Evolutionary conservation across 2,113 vertebrate genomes (phyloP).

Genomic region (Rattus norvegicus): GRCr8 NC_086032.1:3502001-3502500

Average conservation of each 20-base stretch:
- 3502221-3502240: not conserved
- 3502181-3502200: constrained; percentile 32
- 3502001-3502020: not conserved
- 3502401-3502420: constrained; percentile 33
- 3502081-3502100: constrained; percentile 31
- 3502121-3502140: constrained; percentile 17
- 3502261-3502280: not conserved
- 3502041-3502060: not conserved
- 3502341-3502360: not conserved
- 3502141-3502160: not conserved
- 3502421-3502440: not conserved
- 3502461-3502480: not conserved
- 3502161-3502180: not conserved
- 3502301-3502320: not conserved
- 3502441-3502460: not conserved
- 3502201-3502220: constrained; percentile 1
- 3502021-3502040: not conserved
- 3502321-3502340: not conserved
- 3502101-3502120: constrained; percentile 32
- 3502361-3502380: not conserved
- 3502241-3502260: not conserved
- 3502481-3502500: not conserved
- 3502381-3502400: constrained; percentile 10
- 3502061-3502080: not conserved
- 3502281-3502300: not conserved